Base-by-base conservation (phyloP, 1,140 invertebrate genomes). In the Drosophila ambigua region DNA sequence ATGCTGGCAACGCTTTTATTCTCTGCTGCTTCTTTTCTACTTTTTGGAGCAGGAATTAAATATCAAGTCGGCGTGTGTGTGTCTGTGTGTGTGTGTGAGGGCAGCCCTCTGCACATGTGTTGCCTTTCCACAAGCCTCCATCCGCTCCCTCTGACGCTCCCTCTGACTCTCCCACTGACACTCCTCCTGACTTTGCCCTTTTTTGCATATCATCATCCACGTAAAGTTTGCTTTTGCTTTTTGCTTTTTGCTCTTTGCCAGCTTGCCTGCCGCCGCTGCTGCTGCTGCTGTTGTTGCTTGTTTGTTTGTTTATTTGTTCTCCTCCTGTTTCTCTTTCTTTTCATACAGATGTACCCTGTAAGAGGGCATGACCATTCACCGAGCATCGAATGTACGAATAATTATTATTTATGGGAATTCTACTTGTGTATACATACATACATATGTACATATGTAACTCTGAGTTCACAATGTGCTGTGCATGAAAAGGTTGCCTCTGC, bases 131-230 rank as follows among this genome's bases (percentile, higher is more conserved):
- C 57, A 39, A 13, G 39, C 51, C 48, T n/a, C 20, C 57, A 20
- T 20, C 57, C 49, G 51, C 35, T 59, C 59, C 49, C 48, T 16
- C 52, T 28, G 49, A n/a, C 53, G 24, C 62, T 58, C 54, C 61
- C n/a, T n/a, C n/a, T n/a, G n/a, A n/a, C n/a, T n/a, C 35, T 59
- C 59, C 49, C 48, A n/a, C 52, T 28, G 49, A n/a, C 53, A 28
- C 62, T 58, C 54, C 61, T 60, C 59, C 65, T 54, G 59, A 39
- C 59, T 59, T 64, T 52, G 73, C 72, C 63, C 73, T 78, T 80
- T 84, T 85, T 85, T 85, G 82, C 82, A 85, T 85, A 85, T 85
- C 82, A 85, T 87, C 78, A 85, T 71, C 72, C 74, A 87, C 67
- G 82, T 87, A 82, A 80, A 82, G 82, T 85, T 85, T 85, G 82